These are phyloP conservation scores for Tetragnatha montana DNA, from an alignment of 2,888 invertebrate genomes.

Conservation along the genomic window DNA sequence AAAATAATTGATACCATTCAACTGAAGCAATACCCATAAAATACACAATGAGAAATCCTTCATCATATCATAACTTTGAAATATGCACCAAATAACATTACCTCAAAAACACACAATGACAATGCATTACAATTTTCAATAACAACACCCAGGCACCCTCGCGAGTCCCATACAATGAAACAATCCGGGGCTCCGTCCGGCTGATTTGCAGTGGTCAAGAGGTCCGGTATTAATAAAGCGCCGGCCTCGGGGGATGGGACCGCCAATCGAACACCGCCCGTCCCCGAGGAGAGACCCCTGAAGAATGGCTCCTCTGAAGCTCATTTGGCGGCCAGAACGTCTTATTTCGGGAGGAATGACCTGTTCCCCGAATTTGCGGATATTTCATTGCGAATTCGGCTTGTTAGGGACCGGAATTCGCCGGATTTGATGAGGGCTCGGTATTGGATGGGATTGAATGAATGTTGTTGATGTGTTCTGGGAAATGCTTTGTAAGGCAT, in stretches of 20 bases:
- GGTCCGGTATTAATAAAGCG: slow-evolving; percentile 36
- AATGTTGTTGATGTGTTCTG: no score
- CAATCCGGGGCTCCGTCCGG: slow-evolving; percentile 3
- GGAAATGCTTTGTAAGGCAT: no score
- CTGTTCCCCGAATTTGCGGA: background rate
- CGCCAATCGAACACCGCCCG: slow-evolving; percentile 13
- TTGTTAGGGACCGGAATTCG: background rate
- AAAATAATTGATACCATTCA: no score
- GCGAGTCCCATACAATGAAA: background rate
- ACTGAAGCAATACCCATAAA: no score
- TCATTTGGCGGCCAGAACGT: slow-evolving; percentile 2
- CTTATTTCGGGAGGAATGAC: background rate
- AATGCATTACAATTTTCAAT: no score
- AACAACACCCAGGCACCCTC: background rate
- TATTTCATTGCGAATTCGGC: background rate
- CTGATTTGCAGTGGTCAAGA: slow-evolving; percentile 23
- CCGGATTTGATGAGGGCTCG: background rate
- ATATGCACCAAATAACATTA: no score
- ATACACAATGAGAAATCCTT: no score
- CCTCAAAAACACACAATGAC: no score
- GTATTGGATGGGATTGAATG: background rate
- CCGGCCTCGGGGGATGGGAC: background rate
- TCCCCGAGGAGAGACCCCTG: background rate
- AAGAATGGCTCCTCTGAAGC: slow-evolving; percentile 19
- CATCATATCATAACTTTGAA: no score